Evolutionary conservation across 2,797 vertebrate species (phyloP), one percentile per base, ranked within the genome.

Genomic region (Sebastes vulpes): DNA sequence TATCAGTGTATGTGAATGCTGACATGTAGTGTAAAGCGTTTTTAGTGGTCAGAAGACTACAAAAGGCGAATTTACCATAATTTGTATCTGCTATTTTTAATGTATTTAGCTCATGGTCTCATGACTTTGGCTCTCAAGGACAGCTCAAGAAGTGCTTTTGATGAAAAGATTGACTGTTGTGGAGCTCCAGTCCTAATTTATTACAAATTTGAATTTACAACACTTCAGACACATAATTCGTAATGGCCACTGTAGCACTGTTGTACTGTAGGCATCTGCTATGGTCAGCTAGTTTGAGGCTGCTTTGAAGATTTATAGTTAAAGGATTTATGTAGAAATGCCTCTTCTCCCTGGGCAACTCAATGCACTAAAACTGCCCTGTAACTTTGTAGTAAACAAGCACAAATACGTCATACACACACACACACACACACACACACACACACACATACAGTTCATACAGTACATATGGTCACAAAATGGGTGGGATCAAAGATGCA

Each of bases 401-500:
- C n/a, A 72, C 16, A 48, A 35, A 63, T 23, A 63, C 10, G 32
- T 38, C 42, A 72, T 35, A 72, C 26, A 60, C 32, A 32, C n/a
- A 72, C n/a, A 48, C 26, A 63, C 20, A 68, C 12, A 52, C 12
- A 54, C 54, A 46, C 54, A 32, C n/a, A 54, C 54, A 46, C 54
- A 28, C 28, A 28, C 8, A 38, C 12, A 38, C 31, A 68, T 58
- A 70, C 28, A 60, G 69, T 12, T 28, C 29, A 63, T 20, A 68
- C 12, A 52, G 38, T 38, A 59, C 38, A 23, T 7, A 60, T 29
- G 53, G 50, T 28, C 35, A 59, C 11, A 68, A 68, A 70, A 38
- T 35, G 66, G 21, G 58, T 71, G n/a, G 48, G 57, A 87, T 88
- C 75, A 89, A 79, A 89, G 32, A 76, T 68, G 29, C 29, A 32